Conservation (phyloP, 2,113 vertebrate species). For the Caloenas nicobarica region DNA sequence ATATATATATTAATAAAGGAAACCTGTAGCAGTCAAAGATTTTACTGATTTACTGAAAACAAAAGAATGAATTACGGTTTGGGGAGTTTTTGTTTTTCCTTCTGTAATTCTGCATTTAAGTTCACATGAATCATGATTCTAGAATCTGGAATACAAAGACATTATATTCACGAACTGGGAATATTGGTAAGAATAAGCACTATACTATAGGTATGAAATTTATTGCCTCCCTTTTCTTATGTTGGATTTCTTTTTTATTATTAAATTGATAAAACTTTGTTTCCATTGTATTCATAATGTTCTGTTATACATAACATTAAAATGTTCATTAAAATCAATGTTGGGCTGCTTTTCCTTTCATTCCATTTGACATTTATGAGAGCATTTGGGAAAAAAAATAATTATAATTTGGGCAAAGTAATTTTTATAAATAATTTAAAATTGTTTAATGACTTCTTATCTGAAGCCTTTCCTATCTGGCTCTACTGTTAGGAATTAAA, state of each 20-base stretch:
- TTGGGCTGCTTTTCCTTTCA: conserved; percentile 78
- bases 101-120: conserved; percentile 77
- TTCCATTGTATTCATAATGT: conserved; percentile 91
- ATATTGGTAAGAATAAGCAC: conserved; percentile 87
- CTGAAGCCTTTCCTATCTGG: conserved; percentile 79
- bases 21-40: conserved; percentile 81
- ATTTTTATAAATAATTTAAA: conserved; percentile 91
- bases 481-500: conserved; percentile 80
- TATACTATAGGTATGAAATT: conserved; percentile 87
- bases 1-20: conserved; percentile 80
- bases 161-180: conserved; percentile 76
- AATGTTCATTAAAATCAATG: conserved; percentile 91
- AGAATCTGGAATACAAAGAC: conserved; percentile 78
- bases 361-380: conserved; percentile 79
- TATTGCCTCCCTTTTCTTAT: conserved; percentile 79
- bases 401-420: conserved; percentile 86
- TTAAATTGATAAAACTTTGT: conserved; percentile 85
- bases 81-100: conserved; percentile 55
- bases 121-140: conserved; percentile 78
- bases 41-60: conserved; percentile 81
- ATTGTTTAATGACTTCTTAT: conserved; percentile 85
- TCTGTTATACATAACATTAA: conserved; percentile 97
- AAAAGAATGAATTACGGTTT: conserved; percentile 74
- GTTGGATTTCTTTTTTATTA: conserved; percentile 80
- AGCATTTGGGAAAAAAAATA: conserved; percentile 80